Conservation (phyloP, 2,113 vertebrate genomes). For the Pomatorhinus ruficollis region DNA sequence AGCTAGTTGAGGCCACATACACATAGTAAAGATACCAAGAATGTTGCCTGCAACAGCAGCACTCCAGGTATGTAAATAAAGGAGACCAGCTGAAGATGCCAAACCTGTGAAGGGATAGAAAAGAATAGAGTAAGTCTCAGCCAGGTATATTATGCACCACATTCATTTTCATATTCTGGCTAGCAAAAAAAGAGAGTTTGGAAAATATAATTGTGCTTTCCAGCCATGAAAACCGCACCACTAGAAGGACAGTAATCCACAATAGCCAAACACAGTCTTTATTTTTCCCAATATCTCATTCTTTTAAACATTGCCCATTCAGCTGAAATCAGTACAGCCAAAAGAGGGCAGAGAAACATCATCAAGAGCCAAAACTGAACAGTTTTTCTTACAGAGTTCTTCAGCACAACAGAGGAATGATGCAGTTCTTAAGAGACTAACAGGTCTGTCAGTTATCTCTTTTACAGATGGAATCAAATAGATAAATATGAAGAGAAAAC, state of each 20-base stretch:
- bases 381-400: neutral
- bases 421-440: neutral
- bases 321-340: neutral
- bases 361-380: neutral
- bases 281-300: neutral
- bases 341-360: neutral
- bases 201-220: neutral
- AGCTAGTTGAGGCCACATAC: slow-evolving; percentile 67
- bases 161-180: neutral
- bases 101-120: slow-evolving; percentile 56
- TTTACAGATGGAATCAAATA: neutral
- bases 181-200: neutral
- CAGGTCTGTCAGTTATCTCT: neutral
- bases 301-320: neutral
- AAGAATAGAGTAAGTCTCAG: neutral
- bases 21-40: slow-evolving; percentile 67
- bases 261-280: neutral
- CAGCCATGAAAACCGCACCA: neutral
- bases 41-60: slow-evolving; percentile 69
- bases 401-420: neutral
- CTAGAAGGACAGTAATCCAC: neutral
- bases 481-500: neutral
- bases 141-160: neutral
- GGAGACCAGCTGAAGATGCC: slow-evolving; percentile 63
- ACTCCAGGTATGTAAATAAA: slow-evolving; percentile 72